These are phyloP conservation scores for Amazonetta brasiliensis DNA, from an alignment of 2,797 vertebrate genomes.

Conservation along the genomic window DNA sequence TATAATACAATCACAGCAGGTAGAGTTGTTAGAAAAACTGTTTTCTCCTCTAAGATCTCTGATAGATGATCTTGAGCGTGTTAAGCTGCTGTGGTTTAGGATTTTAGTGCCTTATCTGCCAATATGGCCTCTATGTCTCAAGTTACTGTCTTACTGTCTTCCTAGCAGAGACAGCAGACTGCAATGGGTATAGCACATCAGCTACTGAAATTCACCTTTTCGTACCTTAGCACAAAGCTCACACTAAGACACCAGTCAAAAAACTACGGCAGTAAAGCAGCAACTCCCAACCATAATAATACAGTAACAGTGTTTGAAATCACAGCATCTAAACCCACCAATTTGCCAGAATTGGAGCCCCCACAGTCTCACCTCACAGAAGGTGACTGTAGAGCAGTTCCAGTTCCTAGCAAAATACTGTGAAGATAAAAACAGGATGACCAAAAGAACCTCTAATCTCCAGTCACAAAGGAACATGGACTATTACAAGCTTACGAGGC, in stretches of 20 bases:
- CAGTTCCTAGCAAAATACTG: neutral
- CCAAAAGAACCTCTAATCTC: neutral
- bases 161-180: neutral
- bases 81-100: neutral
- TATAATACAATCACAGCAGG: neutral
- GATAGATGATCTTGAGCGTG: neutral
- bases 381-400: neutral
- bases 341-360: neutral
- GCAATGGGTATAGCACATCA: neutral
- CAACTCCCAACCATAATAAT: neutral
- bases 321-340: neutral
- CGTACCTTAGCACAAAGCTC: neutral
- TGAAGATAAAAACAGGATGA: neutral
- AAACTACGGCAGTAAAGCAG: neutral
- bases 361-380: neutral
- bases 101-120: neutral
- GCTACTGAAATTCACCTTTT: neutral
- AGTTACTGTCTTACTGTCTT: neutral
- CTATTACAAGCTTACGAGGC: neutral
- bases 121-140: neutral
- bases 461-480: neutral
- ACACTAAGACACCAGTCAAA: neutral
- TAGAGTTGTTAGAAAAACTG: slow-evolving; percentile 31
- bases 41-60: neutral
- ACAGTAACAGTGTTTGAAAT: neutral